phyloP scores from a whole-genome alignment of 2,888 invertebrate genomes.

The Dicyrtomina minuta region DNA sequence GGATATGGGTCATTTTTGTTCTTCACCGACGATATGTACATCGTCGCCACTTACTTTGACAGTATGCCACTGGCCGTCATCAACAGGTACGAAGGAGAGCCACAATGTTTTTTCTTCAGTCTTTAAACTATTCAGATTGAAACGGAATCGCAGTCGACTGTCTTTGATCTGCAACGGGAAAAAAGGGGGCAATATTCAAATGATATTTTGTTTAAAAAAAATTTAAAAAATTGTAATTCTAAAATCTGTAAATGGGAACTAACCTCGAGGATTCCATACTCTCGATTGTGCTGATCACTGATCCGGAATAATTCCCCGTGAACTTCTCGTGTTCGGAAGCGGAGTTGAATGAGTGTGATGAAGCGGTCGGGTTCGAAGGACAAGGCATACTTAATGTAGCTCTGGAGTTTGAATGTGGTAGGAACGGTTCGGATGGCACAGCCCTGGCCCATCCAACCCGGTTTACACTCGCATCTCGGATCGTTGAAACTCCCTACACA shows the following conservation, averaged over 20 bases:
- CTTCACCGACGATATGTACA: too few relatives aligned
- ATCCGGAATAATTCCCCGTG: slow-evolving; percentile 92
- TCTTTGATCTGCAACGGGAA: slow-evolving; percentile 73
- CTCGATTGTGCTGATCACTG: slow-evolving; percentile 89
- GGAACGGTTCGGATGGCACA: slow-evolving; percentile 83
- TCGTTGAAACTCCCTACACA: slow-evolving; percentile 88
- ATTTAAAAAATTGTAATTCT: neutral
- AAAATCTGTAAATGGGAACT: neutral
- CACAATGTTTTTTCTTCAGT: slow-evolving; percentile 89
- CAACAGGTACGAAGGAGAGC: slow-evolving; percentile 84
- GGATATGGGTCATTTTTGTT: too few relatives aligned
- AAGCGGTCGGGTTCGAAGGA: slow-evolving; percentile 92
- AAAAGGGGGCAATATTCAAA: too few relatives aligned
- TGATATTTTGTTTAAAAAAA: too few relatives aligned
- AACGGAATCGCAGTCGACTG: slow-evolving; percentile 84
- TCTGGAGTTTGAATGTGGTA: slow-evolving; percentile 88
- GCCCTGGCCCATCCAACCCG: slow-evolving; percentile 88
- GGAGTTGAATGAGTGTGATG: slow-evolving; percentile 86
- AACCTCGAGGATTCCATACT: slow-evolving; percentile 84
- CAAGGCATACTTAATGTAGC: slow-evolving; percentile 94
- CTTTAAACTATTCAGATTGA: slow-evolving; percentile 85
- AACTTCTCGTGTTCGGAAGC: slow-evolving; percentile 90
- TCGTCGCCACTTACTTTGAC: slow-evolving; percentile 67
- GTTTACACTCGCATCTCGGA: slow-evolving; percentile 79
- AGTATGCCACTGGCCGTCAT: slow-evolving; percentile 96